Evolutionary conservation across 2,888 invertebrate species (phyloP), one percentile per base, ranked within the genome.

Genomic region (Neoscelio sp.): DNA sequence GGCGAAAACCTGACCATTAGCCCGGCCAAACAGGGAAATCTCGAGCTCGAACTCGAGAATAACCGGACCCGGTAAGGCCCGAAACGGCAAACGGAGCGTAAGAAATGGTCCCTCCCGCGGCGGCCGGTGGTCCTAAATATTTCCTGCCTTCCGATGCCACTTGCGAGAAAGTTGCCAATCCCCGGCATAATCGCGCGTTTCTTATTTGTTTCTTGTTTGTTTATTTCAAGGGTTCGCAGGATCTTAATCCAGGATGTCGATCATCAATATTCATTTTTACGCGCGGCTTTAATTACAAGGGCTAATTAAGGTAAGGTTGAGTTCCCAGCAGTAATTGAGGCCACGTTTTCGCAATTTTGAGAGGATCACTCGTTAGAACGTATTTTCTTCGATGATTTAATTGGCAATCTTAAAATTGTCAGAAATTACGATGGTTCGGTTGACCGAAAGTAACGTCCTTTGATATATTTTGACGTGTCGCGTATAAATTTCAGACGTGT

Each of bases 21-120:
- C 76, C 56, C 76, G 70, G 64, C 76, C 76, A 77, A 77, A 77
- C 68, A 77, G 54, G 76, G 76, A 77, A 77, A 77, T 77, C 76
- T 62, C 70, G 76, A 77, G 70, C 70, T 42, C 76, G 56, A 70
- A 70, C 70, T 77, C 48, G 54, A 44, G 64, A 77, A 62, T 70
- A 64, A 64, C 46, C 56, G 56, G 50, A 62, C 67, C 65, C 64
- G 76, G 68, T 76, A 76, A 76, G 52, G 38, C 52, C 62, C 65
- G 60, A 40, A 62, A 54, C 42, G 42, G 26, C 56, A 56, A 67
- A 56, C 38, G 62, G 38, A 54, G 67, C 64, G 64, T 58, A 74
- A 74, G 54, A 67, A 67, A 67, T 46, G 75, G 60, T 54, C 70
- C 64, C 76, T 70, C 76, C 64, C 54, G 76, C 60, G 28, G 48